A percentile compares a stretch with the other conserved stretches of the same genome.
phyloP scores from a whole-genome alignment of 2,113 vertebrate genomes.

The Heloderma charlesbogerti region DNA sequence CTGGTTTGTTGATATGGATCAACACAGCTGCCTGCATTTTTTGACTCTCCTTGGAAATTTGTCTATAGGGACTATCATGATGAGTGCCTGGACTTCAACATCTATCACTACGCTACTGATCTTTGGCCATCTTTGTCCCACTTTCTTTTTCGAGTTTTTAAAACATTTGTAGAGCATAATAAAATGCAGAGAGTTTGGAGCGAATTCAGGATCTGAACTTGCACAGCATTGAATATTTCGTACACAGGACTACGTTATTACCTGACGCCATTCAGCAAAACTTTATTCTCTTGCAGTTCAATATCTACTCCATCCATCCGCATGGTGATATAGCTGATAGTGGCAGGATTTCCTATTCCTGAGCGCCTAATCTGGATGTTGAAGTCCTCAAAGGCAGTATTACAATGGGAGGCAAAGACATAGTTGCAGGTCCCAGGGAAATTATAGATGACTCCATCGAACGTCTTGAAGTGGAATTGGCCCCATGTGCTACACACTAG shows the following conservation, averaged over 20 bases:
- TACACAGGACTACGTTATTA: slow-evolving; percentile 45
- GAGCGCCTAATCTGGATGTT: slow-evolving; percentile 76
- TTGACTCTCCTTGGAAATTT: too few relatives aligned
- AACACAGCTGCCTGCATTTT: too few relatives aligned
- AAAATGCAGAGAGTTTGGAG: neutral
- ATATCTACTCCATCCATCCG: slow-evolving; percentile 70
- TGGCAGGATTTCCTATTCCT: slow-evolving; percentile 16
- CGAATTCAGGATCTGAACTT: neutral
- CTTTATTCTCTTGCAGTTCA: slow-evolving; percentile 46
- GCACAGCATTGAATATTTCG: neutral
- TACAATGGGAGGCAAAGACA: slow-evolving; percentile 74
- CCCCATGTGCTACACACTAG: slow-evolving; percentile 77
- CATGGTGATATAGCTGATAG: slow-evolving; percentile 68
- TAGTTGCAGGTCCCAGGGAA: slow-evolving; percentile 77
- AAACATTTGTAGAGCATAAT: neutral
- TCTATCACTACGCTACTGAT: too few relatives aligned
- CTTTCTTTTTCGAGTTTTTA: neutral
- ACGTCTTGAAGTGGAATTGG: slow-evolving; percentile 76
- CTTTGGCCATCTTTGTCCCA: neutral
- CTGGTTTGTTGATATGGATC: too few relatives aligned
- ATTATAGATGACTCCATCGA: slow-evolving; percentile 71
- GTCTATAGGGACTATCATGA: too few relatives aligned
- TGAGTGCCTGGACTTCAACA: too few relatives aligned
- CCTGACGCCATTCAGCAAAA: slow-evolving; percentile 67
- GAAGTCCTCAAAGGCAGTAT: slow-evolving; percentile 70